Conservation (phyloP, 2,113 vertebrate species). For the Trichechus manatus region DNA sequence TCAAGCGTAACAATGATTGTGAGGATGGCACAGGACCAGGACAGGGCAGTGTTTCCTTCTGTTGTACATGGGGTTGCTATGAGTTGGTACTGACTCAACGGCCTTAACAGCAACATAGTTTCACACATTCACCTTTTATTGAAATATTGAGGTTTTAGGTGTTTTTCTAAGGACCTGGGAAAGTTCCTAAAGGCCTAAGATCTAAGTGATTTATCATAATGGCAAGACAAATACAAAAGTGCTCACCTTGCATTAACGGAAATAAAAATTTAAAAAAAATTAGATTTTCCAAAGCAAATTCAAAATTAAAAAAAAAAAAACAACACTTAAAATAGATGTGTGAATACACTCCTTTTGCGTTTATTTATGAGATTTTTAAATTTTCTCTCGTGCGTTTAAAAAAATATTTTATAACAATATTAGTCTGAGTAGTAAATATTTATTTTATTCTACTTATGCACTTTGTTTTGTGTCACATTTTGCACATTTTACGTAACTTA, state of each 20-base stretch:
- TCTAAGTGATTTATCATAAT: background rate
- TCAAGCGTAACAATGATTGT: no score
- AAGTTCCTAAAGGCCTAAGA: background rate
- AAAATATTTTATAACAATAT: background rate
- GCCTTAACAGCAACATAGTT: no score
- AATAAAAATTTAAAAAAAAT: background rate
- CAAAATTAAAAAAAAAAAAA: conserved; percentile 33
- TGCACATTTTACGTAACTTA: conserved; percentile 33
- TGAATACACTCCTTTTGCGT: background rate
- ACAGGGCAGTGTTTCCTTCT: no score
- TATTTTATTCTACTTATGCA: background rate
- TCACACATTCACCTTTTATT: background rate
- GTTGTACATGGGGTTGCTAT: no score
- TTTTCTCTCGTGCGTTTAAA: background rate
- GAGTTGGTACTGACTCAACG: no score
- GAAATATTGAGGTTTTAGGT: background rate
- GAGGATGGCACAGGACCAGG: no score
- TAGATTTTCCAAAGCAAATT: conserved; percentile 54
- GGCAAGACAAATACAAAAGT: conserved; percentile 28
- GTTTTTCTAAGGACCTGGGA: background rate
- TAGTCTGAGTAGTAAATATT: conserved; percentile 51
- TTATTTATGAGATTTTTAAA: background rate
- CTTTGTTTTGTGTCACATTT: conserved; percentile 43
- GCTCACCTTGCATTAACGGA: conserved; percentile 24
- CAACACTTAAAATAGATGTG: conserved; percentile 20